Base-by-base conservation (phyloP, 2,888 invertebrate genomes). In the Acrocyrtus sp. region DNA sequence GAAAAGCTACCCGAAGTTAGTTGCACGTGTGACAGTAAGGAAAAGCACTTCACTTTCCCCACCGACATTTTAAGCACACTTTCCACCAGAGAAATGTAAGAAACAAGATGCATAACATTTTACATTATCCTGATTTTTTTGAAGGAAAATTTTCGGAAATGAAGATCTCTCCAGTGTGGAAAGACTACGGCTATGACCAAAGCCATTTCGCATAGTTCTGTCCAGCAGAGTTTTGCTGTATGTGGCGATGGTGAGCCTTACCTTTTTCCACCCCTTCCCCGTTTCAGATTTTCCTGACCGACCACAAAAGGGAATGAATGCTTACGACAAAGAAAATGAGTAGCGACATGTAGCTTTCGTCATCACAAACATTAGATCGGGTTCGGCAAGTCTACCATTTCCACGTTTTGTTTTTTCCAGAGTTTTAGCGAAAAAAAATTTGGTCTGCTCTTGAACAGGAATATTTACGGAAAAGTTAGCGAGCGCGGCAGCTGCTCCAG, bases 21-120 rank as follows among this genome's bases (percentile, higher is more conserved):
- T 69, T 69, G 56, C 69, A 69, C 61, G 61, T 69, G 69, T 48
- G 61, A 60, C 67, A 8, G 1, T 45, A 21, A n/a, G n/a, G n/a
- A n/a, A n/a, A 45, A 45, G n/a, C 45, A n/a, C n/a, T 45, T 45
- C 8, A n/a, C 45, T 45, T 50, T 22, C 22, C 24, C 5, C 50
- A 24, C 15, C 26, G 47, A 47, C 15, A 50, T 22, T 50, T 50
- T 24, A 50, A 21, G 50, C 24, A 50, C 24, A 12, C 22, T 24
- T 12, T 50, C 50, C 3, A 48, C 21, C 19, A 19, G 47, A 47
- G 47, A n/a, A 19, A 19, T 19, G 19, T 19, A 47, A 3, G 50
- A 22, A 51, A 51, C 5, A 12, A 34, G 12, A 34, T 34, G 34
- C 6, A 34, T n/a, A n/a, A n/a, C n/a, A n/a, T n/a, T n/a, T n/a